Evolutionary conservation across 2,113 vertebrate genomes (phyloP).

Genomic region (Pluvialis apricaria): DNA sequence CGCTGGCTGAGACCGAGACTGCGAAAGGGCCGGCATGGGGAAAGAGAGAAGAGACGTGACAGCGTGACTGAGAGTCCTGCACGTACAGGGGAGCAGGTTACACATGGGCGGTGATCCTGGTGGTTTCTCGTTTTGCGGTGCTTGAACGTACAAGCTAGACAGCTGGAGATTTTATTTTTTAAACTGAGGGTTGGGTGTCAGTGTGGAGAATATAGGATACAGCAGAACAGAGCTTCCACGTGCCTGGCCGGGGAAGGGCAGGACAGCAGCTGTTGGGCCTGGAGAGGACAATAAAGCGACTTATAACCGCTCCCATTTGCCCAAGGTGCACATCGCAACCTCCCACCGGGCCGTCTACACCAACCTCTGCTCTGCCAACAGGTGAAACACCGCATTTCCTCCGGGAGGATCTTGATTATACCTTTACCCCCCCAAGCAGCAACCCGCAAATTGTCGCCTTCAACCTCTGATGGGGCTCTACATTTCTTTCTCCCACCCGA

Average conservation of each 20-base stretch:
- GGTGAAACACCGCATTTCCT: not conserved
- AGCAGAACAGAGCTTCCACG: not conserved
- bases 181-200: not conserved
- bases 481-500: not conserved
- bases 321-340: not conserved
- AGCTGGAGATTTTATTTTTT: not conserved
- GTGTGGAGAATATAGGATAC: not conserved
- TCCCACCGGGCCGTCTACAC: not conserved
- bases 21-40: not conserved
- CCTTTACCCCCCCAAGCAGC: not conserved
- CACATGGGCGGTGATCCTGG: accelerated
- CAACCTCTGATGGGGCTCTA: not conserved
- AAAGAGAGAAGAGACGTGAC: not conserved
- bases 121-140: not conserved
- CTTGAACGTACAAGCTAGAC: not conserved
- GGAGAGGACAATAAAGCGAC: not conserved
- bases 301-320: not conserved
- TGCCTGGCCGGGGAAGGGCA: accelerated
- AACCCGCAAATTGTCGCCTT: not conserved
- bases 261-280: not conserved
- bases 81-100: not conserved
- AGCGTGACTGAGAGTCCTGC: not conserved
- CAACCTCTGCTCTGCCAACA: not conserved
- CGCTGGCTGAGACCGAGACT: not conserved
- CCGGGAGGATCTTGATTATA: not conserved